Conservation (phyloP, 2,888 invertebrate genomes). For the Volucella inanis region DNA sequence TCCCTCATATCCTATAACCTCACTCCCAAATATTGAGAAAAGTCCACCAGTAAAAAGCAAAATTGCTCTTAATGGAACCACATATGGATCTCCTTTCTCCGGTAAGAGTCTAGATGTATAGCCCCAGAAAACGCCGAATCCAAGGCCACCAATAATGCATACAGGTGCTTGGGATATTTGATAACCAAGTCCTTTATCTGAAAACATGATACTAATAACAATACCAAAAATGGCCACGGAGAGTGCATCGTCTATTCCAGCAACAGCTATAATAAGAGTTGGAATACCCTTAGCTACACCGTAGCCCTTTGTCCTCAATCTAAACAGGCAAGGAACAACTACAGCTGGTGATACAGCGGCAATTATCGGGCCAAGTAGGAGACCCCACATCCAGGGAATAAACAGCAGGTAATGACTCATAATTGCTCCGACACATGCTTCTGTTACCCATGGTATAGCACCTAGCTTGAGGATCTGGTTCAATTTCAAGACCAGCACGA, state of each 20-base stretch:
- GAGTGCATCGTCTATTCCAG: constrained; percentile 96
- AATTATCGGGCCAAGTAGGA: constrained; percentile 92
- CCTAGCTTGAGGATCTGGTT: constrained; percentile 94
- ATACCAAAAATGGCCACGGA: constrained; percentile 97
- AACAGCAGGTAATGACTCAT: constrained; percentile 89
- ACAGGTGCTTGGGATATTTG: constrained; percentile 89
- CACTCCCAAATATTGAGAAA: constrained; percentile 93
- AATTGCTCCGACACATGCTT: constrained; percentile 88
- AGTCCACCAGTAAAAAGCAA: constrained; percentile 92
- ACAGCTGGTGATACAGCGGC: constrained; percentile 98
- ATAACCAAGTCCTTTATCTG: constrained; percentile 88
- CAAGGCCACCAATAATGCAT: constrained; percentile 91
- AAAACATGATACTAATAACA: constrained; percentile 93
- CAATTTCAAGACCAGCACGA: constrained; percentile 96
- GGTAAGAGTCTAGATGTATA: constrained; percentile 91
- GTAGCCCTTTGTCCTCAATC: constrained; percentile 92
- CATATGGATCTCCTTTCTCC: constrained; percentile 91
- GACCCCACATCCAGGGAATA: constrained; percentile 90
- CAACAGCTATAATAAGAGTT: constrained; percentile 96
- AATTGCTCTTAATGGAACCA: constrained; percentile 90
- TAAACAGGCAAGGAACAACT: constrained; percentile 96
- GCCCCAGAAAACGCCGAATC: constrained; percentile 92
- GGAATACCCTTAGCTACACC: constrained; percentile 98
- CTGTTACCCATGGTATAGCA: constrained; percentile 93
- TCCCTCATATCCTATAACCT: constrained; percentile 88